Conservation (phyloP, 2,888 invertebrate genomes). For the Hololepta plana region DNA sequence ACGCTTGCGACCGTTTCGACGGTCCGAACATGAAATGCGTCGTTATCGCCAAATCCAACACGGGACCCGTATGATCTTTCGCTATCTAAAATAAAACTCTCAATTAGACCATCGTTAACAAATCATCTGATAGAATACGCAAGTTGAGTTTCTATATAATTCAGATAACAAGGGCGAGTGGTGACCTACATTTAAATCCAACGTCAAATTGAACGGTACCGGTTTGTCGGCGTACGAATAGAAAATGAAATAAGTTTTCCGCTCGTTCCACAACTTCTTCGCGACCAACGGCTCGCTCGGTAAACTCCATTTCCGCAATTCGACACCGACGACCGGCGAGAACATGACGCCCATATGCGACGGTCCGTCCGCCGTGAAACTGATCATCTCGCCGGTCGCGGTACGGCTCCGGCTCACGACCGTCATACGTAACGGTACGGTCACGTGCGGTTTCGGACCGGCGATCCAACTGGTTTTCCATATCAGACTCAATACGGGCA, state of each 20-base stretch:
- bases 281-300: slow-evolving; percentile 33
- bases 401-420: slow-evolving; percentile 8
- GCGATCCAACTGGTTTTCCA: slow-evolving; percentile 44
- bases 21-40: slow-evolving; percentile 41
- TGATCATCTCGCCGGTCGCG: no score
- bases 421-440: slow-evolving; percentile 8
- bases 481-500: slow-evolving; percentile 52
- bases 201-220: slow-evolving; percentile 16
- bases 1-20: slow-evolving; percentile 29
- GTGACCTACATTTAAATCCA: slow-evolving; percentile 38
- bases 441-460: slow-evolving; percentile 32
- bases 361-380: slow-evolving; percentile 34
- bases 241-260: slow-evolving; percentile 48
- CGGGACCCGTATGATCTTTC: slow-evolving; percentile 23
- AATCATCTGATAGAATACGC: neutral
- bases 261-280: slow-evolving; percentile 33
- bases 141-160: slow-evolving; percentile 1
- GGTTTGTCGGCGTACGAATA: slow-evolving; percentile 43
- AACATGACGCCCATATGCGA: slow-evolving; percentile 48
- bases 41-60: slow-evolving; percentile 37
- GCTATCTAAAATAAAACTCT: slow-evolving; percentile 28
- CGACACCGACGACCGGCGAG: slow-evolving; percentile 37
- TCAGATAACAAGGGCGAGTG: slow-evolving; percentile 1
- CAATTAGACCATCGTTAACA: neutral
- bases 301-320: slow-evolving; percentile 37